Base-by-base conservation (phyloP, 2,797 vertebrate species). In the Ctenopoma multispine region DNA sequence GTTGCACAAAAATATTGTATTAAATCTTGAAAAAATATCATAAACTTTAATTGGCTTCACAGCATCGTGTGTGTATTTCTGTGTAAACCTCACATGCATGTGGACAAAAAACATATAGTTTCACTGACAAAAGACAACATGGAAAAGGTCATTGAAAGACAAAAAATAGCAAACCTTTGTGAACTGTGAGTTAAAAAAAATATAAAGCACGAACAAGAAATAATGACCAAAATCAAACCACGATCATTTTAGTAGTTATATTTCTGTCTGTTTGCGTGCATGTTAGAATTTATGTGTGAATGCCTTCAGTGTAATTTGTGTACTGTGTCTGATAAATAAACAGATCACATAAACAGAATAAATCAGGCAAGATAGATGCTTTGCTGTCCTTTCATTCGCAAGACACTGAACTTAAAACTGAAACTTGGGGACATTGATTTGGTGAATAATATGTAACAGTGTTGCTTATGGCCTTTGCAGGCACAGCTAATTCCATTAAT, bases 331-430 rank as follows among this genome's bases (percentile, higher is more conserved):
- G 40, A 18, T n/a, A n/a, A n/a, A n/a, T n/a, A n/a, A n/a, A n/a
- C n/a, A n/a, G n/a, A n/a, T n/a, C 31, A 20, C 31, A 34, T 8
- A 34, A 34, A 34, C 36, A 38, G 9, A 8, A 21, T 72, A 54
- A 48, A 34, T 58, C 20, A 55, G 27, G 10, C 13, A 63, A 46
- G 56, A 47, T 59, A 63, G 47, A 75, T 83, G 56, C 79, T 75
- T 63, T 79, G 69, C 72, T 75, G 56, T 69, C 73, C 74, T 81
- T 78, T 85, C 85, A 91, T 76, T 88, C 88, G 76, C 64, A 72
- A 90, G 73, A 70, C 87, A 90, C 82, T 90, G 75, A 88, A 90
- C 87, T 91, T 91, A n/a, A 84, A 38, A 87, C 83, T 89, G 82
- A 84, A 92, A 92, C 92, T 89, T 90, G 84, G 82, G 80, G 71